A percentile compares a stretch with the other conserved stretches of the same genome.
Conservation (phyloP, 2,797 vertebrate species). For the Arnoldichthys spilopterus region DNA sequence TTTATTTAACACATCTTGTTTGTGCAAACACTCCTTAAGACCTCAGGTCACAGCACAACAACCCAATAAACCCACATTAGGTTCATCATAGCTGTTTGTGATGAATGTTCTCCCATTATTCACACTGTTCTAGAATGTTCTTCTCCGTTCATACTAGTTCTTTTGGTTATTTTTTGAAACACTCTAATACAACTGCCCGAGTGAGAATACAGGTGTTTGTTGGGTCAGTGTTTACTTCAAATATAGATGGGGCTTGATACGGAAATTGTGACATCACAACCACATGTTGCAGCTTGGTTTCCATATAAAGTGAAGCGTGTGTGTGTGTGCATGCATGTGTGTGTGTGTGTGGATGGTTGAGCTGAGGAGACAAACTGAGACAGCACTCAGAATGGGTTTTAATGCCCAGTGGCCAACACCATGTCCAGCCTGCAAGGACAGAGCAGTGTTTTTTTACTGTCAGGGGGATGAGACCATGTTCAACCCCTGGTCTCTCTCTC, state of each 20-base stretch:
- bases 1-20: too few species aligned
- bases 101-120: background rate
- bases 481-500: background rate
- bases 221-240: background rate
- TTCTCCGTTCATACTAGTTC: background rate
- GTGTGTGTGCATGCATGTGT: slow-evolving; percentile 8
- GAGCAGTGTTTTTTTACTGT: background rate
- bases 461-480: background rate
- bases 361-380: slow-evolving; percentile 16
- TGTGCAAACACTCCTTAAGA: too few species aligned
- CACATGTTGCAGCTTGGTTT: too few species aligned
- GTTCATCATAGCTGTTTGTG: background rate
- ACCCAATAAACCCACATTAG: too few species aligned
- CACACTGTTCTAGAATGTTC: background rate
- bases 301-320: too few species aligned
- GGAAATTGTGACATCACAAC: background rate
- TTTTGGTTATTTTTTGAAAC: background rate
- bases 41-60: too few species aligned
- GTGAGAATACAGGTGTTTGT: too few species aligned
- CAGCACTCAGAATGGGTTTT: slow-evolving; percentile 1
- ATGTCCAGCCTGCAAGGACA: background rate
- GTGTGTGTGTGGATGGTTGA: slow-evolving; percentile 17
- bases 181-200: background rate
- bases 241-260: background rate
- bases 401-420: background rate